These are phyloP conservation scores for Acromyrmex heyeri DNA, from an alignment of 1,140 invertebrate species.

Conservation along the genomic window DNA sequence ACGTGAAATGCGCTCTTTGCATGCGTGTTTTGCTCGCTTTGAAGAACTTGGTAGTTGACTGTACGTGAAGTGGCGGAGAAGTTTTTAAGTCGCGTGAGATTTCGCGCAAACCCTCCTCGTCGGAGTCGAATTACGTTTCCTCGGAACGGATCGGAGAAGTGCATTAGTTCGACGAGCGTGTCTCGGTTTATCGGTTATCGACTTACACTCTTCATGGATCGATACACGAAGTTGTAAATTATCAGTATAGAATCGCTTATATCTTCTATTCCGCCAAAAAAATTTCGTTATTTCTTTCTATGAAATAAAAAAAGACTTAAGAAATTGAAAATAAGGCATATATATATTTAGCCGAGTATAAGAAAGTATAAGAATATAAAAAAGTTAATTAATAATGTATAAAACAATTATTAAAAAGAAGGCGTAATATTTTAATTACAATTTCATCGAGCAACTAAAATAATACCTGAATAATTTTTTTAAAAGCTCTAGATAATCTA, in stretches of 20 bases:
- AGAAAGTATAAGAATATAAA: background rate
- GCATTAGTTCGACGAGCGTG: constrained; percentile 37
- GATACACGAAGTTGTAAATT: constrained; percentile 25
- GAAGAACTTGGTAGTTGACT: constrained; percentile 37
- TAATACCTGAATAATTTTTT: background rate
- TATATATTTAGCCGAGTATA: background rate
- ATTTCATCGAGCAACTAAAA: background rate
- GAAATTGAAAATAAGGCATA: background rate
- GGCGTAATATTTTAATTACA: background rate
- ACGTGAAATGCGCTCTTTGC: constrained; percentile 34
- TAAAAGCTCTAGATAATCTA: background rate
- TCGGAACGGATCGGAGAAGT: constrained; percentile 39
- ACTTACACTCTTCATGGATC: constrained; percentile 22
- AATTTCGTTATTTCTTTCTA: background rate
- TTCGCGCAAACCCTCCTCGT: constrained; percentile 25
- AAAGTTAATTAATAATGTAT: background rate
- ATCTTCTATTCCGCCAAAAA: background rate
- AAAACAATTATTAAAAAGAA: background rate
- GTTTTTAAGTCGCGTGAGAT: constrained; percentile 57
- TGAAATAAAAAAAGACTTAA: background rate
- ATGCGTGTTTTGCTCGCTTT: constrained; percentile 47
- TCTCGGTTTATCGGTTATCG: constrained; percentile 51
- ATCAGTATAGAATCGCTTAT: constrained; percentile 9
- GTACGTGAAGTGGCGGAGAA: constrained; percentile 40
- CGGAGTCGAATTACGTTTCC: constrained; percentile 41